Evolutionary conservation across 2,888 invertebrate species (phyloP).

Genomic region (Lithosia quadra): DNA sequence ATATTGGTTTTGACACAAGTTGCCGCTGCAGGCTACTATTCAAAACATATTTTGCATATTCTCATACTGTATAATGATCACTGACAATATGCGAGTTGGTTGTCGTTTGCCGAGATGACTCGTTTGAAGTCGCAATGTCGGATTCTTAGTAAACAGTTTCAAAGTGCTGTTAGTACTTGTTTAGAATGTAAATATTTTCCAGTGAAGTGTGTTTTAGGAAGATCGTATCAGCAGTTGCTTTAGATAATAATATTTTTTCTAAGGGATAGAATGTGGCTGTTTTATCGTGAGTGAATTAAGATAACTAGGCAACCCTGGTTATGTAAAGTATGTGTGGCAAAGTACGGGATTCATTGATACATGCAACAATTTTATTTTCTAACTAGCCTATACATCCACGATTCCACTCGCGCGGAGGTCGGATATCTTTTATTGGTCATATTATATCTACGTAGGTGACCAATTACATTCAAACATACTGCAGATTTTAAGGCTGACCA

Average conservation of each 20-base stretch:
- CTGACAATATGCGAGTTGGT: constrained; percentile 23
- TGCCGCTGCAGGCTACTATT: constrained; percentile 48
- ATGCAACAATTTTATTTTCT: background rate
- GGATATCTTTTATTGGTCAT: too few relatives aligned
- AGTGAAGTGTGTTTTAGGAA: background rate
- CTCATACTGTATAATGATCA: constrained; percentile 49
- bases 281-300: background rate
- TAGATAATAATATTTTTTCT: background rate
- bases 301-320: background rate
- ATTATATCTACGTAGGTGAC: too few relatives aligned
- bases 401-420: too few relatives aligned
- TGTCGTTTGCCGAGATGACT: constrained; percentile 21
- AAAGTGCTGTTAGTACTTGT: background rate
- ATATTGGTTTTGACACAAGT: constrained; percentile 44
- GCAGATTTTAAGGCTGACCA: too few relatives aligned
- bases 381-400: background rate
- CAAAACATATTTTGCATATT: constrained; percentile 50
- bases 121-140: constrained; percentile 24
- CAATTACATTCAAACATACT: too few relatives aligned
- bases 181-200: background rate
- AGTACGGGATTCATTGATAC: background rate
- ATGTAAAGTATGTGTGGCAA: background rate
- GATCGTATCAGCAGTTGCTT: background rate
- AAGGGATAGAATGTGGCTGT: background rate
- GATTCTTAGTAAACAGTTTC: background rate